These are phyloP conservation scores for Erithacus rubecula DNA, from an alignment of 2,797 vertebrate genomes.

Conservation along the genomic window DNA sequence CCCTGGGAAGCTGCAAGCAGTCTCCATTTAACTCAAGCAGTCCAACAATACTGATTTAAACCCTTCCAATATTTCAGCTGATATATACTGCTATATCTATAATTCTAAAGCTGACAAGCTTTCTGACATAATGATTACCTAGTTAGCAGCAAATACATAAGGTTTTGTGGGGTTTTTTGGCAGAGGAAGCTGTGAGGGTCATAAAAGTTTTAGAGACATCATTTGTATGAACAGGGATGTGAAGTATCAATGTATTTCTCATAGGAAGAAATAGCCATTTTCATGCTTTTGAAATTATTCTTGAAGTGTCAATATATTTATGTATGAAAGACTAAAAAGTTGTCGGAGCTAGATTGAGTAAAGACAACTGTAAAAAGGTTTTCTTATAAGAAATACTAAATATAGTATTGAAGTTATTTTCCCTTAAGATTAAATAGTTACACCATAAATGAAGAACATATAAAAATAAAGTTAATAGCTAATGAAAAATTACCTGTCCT, in stretches of 20 bases:
- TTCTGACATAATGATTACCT: neutral
- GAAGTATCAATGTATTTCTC: neutral
- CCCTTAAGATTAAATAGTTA: neutral
- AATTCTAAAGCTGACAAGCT: neutral
- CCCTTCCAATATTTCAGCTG: neutral
- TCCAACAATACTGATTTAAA: neutral
- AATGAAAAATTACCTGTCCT: conserved; percentile 82
- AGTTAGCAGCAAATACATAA: neutral
- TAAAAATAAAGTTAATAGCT: neutral
- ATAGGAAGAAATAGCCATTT: neutral
- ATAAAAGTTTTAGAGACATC: neutral
- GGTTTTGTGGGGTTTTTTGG: neutral
- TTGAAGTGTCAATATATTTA: neutral
- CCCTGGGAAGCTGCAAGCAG: neutral
- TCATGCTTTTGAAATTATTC: neutral
- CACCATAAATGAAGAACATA: neutral
- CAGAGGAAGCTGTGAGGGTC: neutral
- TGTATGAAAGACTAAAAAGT: neutral
- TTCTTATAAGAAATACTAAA: neutral
- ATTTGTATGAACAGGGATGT: neutral
- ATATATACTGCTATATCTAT: neutral
- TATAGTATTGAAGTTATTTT: neutral
- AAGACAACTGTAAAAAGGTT: neutral
- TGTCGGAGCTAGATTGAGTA: neutral
- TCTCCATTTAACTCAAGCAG: neutral